These are phyloP conservation scores for Eupithecia subumbrata DNA, from an alignment of 2,888 invertebrate genomes.

Conservation along the genomic window DNA sequence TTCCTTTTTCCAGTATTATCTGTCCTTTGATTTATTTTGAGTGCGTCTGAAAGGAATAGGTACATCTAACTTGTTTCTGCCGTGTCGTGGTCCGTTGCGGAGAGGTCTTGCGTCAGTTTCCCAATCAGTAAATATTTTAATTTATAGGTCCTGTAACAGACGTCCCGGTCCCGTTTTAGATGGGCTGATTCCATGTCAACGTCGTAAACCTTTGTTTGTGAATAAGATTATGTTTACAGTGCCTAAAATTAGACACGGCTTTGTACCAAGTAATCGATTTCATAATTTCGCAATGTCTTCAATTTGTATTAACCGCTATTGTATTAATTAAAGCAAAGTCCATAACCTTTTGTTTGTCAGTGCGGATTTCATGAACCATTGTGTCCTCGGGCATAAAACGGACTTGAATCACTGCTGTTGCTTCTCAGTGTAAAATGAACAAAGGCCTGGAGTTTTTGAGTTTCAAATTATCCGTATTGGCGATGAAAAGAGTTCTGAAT, in stretches of 20 bases:
- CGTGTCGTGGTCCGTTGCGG: not conserved
- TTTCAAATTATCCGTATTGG: not conserved
- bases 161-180: not conserved
- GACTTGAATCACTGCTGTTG: constrained; percentile 15
- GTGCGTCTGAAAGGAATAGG: not conserved
- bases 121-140: not conserved
- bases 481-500: not conserved
- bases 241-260: constrained; percentile 6
- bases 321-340: constrained; percentile 41
- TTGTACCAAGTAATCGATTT: constrained; percentile 26
- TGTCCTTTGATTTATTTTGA: not conserved
- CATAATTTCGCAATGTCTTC: constrained; percentile 37
- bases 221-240: not conserved
- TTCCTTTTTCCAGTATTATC: not conserved
- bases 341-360: constrained; percentile 41
- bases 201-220: not conserved
- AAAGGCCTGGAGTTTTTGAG: not conserved
- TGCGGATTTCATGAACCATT: constrained; percentile 41
- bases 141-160: not conserved
- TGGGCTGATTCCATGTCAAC: not conserved
- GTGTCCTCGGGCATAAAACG: constrained; percentile 48
- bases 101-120: not conserved
- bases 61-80: not conserved
- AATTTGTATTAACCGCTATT: constrained; percentile 40
- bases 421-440: not conserved